phyloP scores from a whole-genome alignment of 35 echinoderm and acorn worm genomes.

The Heliocidaris erythrogramma region DNA sequence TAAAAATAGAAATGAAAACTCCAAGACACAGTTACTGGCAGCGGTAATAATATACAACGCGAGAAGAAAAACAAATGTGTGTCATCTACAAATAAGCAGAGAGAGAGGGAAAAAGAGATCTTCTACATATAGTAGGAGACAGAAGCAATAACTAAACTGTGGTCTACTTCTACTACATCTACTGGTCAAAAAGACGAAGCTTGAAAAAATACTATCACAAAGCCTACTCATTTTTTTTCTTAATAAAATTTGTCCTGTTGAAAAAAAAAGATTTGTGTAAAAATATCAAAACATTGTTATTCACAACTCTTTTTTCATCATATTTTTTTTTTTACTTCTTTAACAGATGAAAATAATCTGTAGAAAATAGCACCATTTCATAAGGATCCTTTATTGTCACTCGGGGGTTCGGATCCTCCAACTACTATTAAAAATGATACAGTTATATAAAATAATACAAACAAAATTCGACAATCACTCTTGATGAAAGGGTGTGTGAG shows the following conservation, averaged over 20 bases:
- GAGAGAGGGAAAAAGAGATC: constrained; percentile 15
- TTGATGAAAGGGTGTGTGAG: neutral
- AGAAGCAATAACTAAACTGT: neutral
- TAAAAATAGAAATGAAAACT: constrained; percentile 47
- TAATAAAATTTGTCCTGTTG: constrained; percentile 28
- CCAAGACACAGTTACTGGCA: constrained; percentile 43
- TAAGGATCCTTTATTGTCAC: constrained; percentile 26
- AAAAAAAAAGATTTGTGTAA: constrained; percentile 47
- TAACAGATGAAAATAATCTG: constrained; percentile 27
- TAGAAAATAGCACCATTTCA: constrained; percentile 45
- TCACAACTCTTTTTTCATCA: constrained; percentile 3
- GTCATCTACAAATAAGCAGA: constrained; percentile 34
- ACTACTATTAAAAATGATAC: constrained; percentile 20
- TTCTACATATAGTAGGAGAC: constrained; percentile 10
- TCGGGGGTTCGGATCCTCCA: constrained; percentile 10
- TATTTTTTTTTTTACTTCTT: neutral
- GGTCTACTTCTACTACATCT: constrained; percentile 46
- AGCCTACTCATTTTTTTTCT: constrained; percentile 36
- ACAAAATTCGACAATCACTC: constrained; percentile 30
- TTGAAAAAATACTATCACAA: constrained; percentile 36
- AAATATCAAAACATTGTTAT: constrained; percentile 45
- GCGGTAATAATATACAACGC: constrained; percentile 50
- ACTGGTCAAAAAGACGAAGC: constrained; percentile 25
- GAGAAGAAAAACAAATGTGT: constrained; percentile 13
- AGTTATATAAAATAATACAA: constrained; percentile 43